A percentile compares a stretch with the other conserved stretches of the same genome.
Conservation (phyloP, 2,888 invertebrate genomes). For the Cheilosia variabilis region DNA sequence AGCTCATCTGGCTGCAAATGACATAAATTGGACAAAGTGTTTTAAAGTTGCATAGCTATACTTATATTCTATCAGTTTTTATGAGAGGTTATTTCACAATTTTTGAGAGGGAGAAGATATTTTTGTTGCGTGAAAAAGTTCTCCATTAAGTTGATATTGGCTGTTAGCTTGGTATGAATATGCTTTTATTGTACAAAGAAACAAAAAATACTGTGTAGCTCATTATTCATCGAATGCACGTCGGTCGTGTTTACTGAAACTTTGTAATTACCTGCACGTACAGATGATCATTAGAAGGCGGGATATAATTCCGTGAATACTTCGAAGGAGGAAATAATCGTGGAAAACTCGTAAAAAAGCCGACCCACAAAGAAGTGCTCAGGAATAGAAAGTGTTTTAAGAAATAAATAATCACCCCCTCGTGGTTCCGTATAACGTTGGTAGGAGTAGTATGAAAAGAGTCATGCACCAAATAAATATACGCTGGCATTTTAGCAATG, state of each 20-base stretch:
- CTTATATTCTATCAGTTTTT: constrained; percentile 8
- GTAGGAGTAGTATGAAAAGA: neutral
- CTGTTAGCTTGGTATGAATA: constrained; percentile 25
- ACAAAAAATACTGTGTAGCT: constrained; percentile 1
- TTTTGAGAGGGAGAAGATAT: neutral
- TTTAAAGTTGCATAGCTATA: constrained; percentile 12
- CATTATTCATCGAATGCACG: constrained; percentile 60
- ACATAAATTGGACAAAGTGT: constrained; percentile 6
- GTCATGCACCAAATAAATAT: neutral
- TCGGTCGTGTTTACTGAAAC: constrained; percentile 49
- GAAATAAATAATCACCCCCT: constrained; percentile 47
- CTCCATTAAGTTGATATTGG: constrained; percentile 22
- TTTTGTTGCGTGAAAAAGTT: constrained; percentile 31
- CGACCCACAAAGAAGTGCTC: constrained; percentile 1
- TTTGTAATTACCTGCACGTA: constrained; percentile 72
- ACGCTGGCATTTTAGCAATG: neutral
- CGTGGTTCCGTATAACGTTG: neutral
- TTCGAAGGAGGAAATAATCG: constrained; percentile 31
- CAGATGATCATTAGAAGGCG: constrained; percentile 64
- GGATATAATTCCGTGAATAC: constrained; percentile 55
- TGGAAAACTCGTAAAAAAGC: constrained; percentile 51
- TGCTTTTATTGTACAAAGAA: constrained; percentile 11
- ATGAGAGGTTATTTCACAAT: constrained; percentile 8
- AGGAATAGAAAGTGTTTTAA: constrained; percentile 3
- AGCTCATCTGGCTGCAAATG: neutral